phyloP scores from a whole-genome alignment of 2,888 invertebrate species.

The Cataglyphis albicans region DNA sequence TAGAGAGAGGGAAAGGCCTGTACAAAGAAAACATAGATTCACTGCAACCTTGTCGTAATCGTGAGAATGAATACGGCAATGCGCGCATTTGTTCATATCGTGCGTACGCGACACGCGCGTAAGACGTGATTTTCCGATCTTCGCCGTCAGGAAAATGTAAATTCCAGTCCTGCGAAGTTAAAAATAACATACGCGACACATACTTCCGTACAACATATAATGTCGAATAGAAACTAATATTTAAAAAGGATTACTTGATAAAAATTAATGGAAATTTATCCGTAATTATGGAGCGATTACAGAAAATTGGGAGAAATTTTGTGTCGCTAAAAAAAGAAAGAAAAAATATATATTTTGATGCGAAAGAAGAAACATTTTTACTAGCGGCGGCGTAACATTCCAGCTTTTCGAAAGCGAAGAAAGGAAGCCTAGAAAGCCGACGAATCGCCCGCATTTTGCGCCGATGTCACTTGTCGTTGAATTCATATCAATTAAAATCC shows the following conservation, averaged over 20 bases:
- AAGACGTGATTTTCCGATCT: slow-evolving; percentile 18
- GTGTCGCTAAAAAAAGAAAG: background rate
- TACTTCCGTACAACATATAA: background rate
- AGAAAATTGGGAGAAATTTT: background rate
- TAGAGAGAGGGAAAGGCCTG: background rate
- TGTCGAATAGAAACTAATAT: background rate
- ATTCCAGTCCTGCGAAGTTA: slow-evolving; percentile 14
- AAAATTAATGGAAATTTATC: background rate
- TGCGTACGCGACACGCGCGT: background rate
- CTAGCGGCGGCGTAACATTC: background rate
- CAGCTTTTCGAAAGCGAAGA: slow-evolving; percentile 8
- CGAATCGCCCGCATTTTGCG: slow-evolving; percentile 17
- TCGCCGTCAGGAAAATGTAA: slow-evolving; percentile 20
- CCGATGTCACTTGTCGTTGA: background rate
- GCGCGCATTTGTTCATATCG: background rate
- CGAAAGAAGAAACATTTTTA: background rate
- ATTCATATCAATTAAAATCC: slow-evolving; percentile 34
- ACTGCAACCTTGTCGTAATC: slow-evolving; percentile 48
- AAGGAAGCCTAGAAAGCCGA: background rate
- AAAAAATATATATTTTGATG: too few species aligned
- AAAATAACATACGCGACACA: slow-evolving; percentile 29
- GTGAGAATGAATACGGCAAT: slow-evolving; percentile 51
- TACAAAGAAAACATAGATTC: slow-evolving; percentile 53
- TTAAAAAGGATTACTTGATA: background rate
- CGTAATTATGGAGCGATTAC: background rate